phyloP scores from a whole-genome alignment of 2,797 vertebrate species.

The Pogoniulus pusillus region DNA sequence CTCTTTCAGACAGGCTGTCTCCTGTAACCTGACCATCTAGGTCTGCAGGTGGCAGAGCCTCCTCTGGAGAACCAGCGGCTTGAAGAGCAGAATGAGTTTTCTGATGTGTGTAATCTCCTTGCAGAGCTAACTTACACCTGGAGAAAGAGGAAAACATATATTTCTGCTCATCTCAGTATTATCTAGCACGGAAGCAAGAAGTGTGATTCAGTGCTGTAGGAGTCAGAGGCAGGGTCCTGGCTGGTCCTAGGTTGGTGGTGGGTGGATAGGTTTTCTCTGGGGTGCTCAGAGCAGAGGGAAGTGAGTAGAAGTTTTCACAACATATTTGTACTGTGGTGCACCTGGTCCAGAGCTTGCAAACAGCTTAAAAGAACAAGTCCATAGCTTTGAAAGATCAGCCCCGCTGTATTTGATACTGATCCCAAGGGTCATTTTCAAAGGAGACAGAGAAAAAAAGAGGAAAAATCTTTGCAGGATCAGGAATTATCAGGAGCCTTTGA shows the following conservation, averaged over 20 bases:
- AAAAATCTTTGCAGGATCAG: not conserved
- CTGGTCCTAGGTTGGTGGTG: not conserved
- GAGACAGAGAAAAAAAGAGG: no score
- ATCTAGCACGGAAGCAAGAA: not conserved
- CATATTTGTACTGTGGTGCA: not conserved
- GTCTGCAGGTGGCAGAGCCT: not conserved
- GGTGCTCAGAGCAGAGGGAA: not conserved
- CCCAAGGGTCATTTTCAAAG: not conserved
- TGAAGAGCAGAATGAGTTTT: not conserved
- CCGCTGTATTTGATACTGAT: rapidly evolving
- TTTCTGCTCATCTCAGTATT: not conserved
- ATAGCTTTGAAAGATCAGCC: not conserved
- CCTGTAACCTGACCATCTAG: not conserved
- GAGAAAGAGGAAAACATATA: not conserved
- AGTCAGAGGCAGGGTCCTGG: not conserved
- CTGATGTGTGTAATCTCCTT: not conserved
- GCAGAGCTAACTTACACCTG: not conserved
- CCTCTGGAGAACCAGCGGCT: rapidly evolving
- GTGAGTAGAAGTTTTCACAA: not conserved
- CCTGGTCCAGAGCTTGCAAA: not conserved
- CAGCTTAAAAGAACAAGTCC: not conserved
- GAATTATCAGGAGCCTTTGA: not conserved
- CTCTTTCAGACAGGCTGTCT: not conserved
- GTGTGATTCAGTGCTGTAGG: rapidly evolving
- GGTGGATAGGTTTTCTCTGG: not conserved